Base-by-base conservation (phyloP, 1,140 invertebrate species). In the Caenorhabditis briggsae region DNA sequence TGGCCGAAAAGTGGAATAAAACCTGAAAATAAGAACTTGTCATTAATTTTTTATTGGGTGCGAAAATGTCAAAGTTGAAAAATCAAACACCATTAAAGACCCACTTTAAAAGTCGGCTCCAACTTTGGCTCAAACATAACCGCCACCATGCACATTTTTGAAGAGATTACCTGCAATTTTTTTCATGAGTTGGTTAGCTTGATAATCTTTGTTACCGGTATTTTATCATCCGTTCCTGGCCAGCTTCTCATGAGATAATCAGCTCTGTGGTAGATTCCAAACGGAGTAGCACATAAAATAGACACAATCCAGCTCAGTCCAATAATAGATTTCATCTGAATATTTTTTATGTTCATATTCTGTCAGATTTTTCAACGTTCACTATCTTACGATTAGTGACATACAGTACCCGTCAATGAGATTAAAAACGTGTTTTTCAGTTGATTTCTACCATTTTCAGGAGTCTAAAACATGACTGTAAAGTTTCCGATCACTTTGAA, bases 91-190 rank as follows among this genome's bases (percentile, higher is more conserved):
- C 33, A 33, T 33, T 33, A 33, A 33, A 33, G 3, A 33, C 23
- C 5, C 12, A 82, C 84, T 78, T 86, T 86, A 48, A 83, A 82
- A 25, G 70, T 82, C 20, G 85, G 59, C 50, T 16, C 7, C 18
- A 86, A 50, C n/a, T 82, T 58, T 41, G 25, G 50, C 6, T 86
- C 85, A 48, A 86, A 86, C 33, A 86, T 82, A 8, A 70, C 85
- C 18, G 61, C 64, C 0, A 88, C 25, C 88, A 88, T 88, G 46
- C 88, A 88, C 85, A 88, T 85, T 64, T 88, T 87, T n/a, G 86
- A 87, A 14, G 65, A 78, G 33, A 46, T 23, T 1, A 87, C 82
- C 85, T 86, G n/a, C 18, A 83, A 86, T 61, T 61, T 25, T 25
- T 25, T 5, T 33, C 2, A 25, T 61, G 23, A 25, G 23, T 61